Evolutionary conservation across 2,797 vertebrate genomes (phyloP).

Genomic region (Lepus oiostolus): DNA sequence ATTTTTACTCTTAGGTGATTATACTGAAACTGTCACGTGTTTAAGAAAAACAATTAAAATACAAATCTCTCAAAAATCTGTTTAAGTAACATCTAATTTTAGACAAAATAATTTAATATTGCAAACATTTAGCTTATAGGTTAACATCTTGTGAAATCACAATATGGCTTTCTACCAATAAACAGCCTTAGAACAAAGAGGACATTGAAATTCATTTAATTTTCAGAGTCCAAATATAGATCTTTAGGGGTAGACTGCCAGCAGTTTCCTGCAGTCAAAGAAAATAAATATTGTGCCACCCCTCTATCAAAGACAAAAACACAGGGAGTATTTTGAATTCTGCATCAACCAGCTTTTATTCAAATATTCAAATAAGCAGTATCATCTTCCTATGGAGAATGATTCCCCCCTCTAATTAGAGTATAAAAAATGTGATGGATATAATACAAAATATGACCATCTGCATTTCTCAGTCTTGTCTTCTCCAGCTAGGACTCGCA

Average conservation of each 20-base stretch:
- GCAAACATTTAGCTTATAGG: slow-evolving; percentile 24
- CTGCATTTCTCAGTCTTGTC: slow-evolving; percentile 86
- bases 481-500: slow-evolving; percentile 86
- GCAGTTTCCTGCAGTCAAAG: slow-evolving; percentile 61
- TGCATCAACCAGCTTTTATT: slow-evolving; percentile 68
- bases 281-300: slow-evolving; percentile 61
- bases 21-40: slow-evolving; percentile 2
- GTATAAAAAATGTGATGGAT: slow-evolving; percentile 82
- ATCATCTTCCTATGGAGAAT: slow-evolving; percentile 71
- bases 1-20: not conserved
- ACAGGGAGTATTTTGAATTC: not conserved
- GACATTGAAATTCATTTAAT: slow-evolving; percentile 71
- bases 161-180: slow-evolving; percentile 30
- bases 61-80: slow-evolving; percentile 19
- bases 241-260: slow-evolving; percentile 66
- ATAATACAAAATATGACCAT: slow-evolving; percentile 84
- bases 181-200: slow-evolving; percentile 36
- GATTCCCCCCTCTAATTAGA: slow-evolving; percentile 77
- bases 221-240: slow-evolving; percentile 57
- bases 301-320: slow-evolving; percentile 46
- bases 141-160: slow-evolving; percentile 51
- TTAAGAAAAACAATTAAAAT: not conserved
- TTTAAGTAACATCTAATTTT: slow-evolving; percentile 53
- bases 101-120: slow-evolving; percentile 43
- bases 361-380: slow-evolving; percentile 77